A percentile compares a stretch with the other conserved stretches of the same genome.
These are phyloP conservation scores for Drosophila parabipectinata DNA, from an alignment of 1,140 invertebrate genomes.

Conservation along the genomic window DNA sequence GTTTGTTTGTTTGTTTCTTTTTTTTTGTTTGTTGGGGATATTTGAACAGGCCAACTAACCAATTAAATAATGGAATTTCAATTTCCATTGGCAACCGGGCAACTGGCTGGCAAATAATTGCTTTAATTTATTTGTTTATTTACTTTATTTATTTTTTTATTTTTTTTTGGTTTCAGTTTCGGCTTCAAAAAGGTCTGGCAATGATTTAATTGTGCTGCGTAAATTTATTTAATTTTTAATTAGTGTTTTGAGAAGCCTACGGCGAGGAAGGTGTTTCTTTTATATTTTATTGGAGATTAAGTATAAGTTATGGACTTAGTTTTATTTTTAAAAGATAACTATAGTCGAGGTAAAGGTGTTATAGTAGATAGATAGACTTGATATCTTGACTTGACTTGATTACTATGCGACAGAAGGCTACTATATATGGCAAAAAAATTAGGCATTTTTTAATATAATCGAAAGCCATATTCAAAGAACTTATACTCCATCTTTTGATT, in stretches of 20 bases:
- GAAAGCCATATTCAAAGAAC: too few relatives aligned
- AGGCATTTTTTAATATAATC: too few relatives aligned
- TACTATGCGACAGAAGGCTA: too few relatives aligned
- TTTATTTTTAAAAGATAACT: too few relatives aligned
- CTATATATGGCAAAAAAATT: too few relatives aligned
- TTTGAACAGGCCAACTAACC: slow-evolving; percentile 24
- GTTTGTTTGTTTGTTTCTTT: slow-evolving; percentile 7
- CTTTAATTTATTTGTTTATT: background rate
- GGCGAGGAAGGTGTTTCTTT: too few relatives aligned
- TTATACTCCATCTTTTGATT: too few relatives aligned
- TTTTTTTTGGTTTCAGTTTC: background rate
- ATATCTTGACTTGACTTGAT: too few relatives aligned
- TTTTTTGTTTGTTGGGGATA: background rate
- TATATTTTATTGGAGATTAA: too few relatives aligned
- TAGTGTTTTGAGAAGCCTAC: background rate
- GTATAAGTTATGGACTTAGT: too few relatives aligned
- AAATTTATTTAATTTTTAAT: background rate
- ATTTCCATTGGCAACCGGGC: slow-evolving; percentile 9
- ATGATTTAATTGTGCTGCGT: background rate
- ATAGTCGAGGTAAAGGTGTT: too few relatives aligned
- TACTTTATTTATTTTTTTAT: background rate
- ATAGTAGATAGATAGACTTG: too few relatives aligned
- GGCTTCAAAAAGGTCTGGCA: background rate
- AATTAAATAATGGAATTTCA: slow-evolving; percentile 40
- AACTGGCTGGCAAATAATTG: slow-evolving; percentile 1